A percentile compares a stretch with the other conserved stretches of the same genome.
Conservation (phyloP, 2,888 invertebrate species). For the Xylophagus ater region DNA sequence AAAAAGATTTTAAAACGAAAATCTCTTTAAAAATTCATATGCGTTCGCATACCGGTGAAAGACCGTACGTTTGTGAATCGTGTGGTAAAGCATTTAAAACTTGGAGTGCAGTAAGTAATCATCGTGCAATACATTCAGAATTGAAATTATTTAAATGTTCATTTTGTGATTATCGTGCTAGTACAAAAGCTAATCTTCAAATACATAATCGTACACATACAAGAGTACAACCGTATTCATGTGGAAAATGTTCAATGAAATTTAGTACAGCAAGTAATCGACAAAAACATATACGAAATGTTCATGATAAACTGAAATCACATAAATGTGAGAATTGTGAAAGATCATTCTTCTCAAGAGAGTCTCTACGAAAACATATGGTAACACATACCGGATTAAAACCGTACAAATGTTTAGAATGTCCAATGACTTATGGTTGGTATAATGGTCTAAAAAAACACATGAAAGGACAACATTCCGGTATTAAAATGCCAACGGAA, state of each 20-base stretch:
- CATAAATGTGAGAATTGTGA: slow-evolving; percentile 18
- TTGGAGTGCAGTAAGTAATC: slow-evolving; percentile 18
- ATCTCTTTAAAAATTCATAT: slow-evolving; percentile 17
- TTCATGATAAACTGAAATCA: slow-evolving; percentile 18
- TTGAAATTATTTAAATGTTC: slow-evolving; percentile 17
- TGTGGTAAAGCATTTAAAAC: slow-evolving; percentile 20
- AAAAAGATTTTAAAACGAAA: slow-evolving; percentile 16
- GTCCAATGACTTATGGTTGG: slow-evolving; percentile 18
- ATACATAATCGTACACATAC: slow-evolving; percentile 19
- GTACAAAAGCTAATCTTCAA: slow-evolving; percentile 18
- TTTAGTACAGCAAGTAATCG: slow-evolving; percentile 20
- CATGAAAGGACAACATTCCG: slow-evolving; percentile 18
- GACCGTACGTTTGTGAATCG: slow-evolving; percentile 19
- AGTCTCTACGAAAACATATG: slow-evolving; percentile 18
- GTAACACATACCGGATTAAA: slow-evolving; percentile 18
- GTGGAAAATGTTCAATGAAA: slow-evolving; percentile 16
- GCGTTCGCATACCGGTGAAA: slow-evolving; percentile 19
- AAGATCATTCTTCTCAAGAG: slow-evolving; percentile 17
- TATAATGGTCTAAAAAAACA: slow-evolving; percentile 19
- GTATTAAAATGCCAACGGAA: slow-evolving; percentile 18
- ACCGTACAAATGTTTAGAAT: slow-evolving; percentile 17
- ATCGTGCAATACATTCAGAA: slow-evolving; percentile 17
- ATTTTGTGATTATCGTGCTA: slow-evolving; percentile 15
- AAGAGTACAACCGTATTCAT: slow-evolving; percentile 18
- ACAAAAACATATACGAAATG: slow-evolving; percentile 18